Percentiles rank a stretch among this genome's conserved stretches.
These are phyloP conservation scores for Burhinus bistriatus DNA, from an alignment of 2,113 vertebrate genomes.

Conservation along the genomic window DNA sequence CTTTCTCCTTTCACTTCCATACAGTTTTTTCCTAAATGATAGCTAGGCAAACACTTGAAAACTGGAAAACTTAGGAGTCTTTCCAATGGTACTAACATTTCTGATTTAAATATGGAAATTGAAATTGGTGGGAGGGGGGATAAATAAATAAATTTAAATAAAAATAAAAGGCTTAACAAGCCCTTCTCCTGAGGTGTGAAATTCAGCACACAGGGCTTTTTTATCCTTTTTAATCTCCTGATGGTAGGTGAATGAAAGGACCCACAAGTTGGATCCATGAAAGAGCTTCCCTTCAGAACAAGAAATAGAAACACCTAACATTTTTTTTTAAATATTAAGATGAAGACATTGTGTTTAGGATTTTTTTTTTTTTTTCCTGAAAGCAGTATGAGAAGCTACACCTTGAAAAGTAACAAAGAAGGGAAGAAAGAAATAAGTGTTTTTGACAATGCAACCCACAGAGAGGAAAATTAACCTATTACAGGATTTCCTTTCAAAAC, in stretches of 20 bases:
- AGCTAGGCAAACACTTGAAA: background rate
- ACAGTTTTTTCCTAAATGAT: background rate
- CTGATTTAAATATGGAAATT: conserved; percentile 15
- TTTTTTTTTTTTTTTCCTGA: background rate
- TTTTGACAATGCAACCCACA: background rate
- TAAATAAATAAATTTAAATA: background rate
- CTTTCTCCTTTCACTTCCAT: background rate
- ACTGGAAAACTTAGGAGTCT: background rate
- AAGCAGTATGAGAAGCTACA: background rate
- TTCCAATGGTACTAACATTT: background rate
- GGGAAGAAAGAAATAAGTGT: background rate
- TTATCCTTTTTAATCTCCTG: conserved; percentile 15
- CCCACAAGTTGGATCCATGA: background rate
- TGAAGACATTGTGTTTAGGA: background rate
- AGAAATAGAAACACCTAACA: background rate
- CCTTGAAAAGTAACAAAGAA: background rate
- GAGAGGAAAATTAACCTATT: conserved; percentile 44
- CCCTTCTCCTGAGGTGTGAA: background rate
- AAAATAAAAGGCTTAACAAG: background rate
- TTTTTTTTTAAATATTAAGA: background rate
- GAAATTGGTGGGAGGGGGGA: background rate
- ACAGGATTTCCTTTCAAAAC: conserved; percentile 7
- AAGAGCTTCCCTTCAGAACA: background rate
- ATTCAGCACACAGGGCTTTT: background rate
- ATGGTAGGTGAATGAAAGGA: background rate